phyloP scores from a whole-genome alignment of 2,113 vertebrate species.

The Motacilla alba region DNA sequence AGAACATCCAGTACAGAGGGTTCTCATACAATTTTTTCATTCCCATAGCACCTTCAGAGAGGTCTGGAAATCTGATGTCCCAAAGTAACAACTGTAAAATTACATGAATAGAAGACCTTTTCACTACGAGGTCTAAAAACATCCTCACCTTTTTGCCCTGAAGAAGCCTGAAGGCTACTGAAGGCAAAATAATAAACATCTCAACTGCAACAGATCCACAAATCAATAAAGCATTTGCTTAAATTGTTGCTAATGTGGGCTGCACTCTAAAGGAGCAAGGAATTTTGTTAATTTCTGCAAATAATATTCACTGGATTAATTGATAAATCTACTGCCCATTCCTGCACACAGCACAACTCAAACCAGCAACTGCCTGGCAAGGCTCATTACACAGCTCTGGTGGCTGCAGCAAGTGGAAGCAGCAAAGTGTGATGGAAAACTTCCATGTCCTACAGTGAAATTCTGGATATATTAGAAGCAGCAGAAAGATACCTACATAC shows the following conservation, averaged over 20 bases:
- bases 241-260: background rate
- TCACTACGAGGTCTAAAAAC: background rate
- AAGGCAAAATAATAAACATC: background rate
- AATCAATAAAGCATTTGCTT: background rate
- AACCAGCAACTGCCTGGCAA: background rate
- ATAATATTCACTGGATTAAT: background rate
- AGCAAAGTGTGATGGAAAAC: background rate
- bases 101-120: background rate
- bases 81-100: background rate
- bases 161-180: background rate
- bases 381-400: background rate
- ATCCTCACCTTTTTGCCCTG: background rate
- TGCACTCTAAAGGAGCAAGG: background rate
- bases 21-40: background rate
- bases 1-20: background rate
- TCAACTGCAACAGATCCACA: background rate
- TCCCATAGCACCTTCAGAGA: background rate
- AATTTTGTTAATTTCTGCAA: background rate
- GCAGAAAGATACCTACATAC: background rate
- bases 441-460: background rate
- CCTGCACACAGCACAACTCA: background rate
- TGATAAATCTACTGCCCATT: background rate
- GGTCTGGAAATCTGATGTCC: background rate
- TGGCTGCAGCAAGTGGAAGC: background rate
- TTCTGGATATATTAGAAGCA: background rate